These are phyloP conservation scores for Cheirogaleus major DNA, from an alignment of 2,797 vertebrate genomes.

Conservation along the genomic window DNA sequence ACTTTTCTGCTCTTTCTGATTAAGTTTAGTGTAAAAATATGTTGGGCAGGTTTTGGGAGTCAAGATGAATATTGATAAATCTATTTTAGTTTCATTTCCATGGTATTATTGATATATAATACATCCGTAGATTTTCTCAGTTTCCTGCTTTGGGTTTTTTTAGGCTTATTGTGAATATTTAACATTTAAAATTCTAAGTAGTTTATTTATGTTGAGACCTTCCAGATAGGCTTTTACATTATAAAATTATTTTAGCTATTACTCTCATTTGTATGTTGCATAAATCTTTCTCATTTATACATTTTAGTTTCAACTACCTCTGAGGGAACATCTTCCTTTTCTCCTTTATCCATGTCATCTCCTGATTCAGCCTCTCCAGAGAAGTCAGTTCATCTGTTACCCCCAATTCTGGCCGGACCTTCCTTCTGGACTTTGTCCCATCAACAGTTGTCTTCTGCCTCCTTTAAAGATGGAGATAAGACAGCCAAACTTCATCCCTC, in stretches of 20 bases:
- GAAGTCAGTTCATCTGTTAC: conserved; percentile 44
- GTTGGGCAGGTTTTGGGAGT: conserved; percentile 23
- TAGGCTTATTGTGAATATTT: conserved; percentile 51
- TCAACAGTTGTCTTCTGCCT: not conserved
- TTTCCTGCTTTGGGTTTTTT: conserved; percentile 51
- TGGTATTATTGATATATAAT: conserved; percentile 6
- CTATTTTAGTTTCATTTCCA: conserved; percentile 38
- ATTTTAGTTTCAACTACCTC: conserved; percentile 75
- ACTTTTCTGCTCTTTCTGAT: not conserved
- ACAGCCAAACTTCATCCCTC: not conserved
- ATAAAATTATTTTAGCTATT: not conserved
- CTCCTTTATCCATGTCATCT: conserved; percentile 56
- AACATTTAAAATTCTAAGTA: conserved; percentile 42
- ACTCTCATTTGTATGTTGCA: conserved; percentile 24
- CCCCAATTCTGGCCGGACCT: not conserved
- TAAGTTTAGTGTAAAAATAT: conserved; percentile 45
- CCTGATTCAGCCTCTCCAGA: conserved; percentile 44
- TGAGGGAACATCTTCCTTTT: conserved; percentile 66
- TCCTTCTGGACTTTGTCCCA: conserved; percentile 55
- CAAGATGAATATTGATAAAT: conserved; percentile 54
- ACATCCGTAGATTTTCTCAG: not conserved
- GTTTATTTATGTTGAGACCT: conserved; percentile 37
- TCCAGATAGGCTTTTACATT: not conserved
- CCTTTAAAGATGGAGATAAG: conserved; percentile 40
- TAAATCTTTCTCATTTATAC: conserved; percentile 50